Evolutionary conservation across 2,888 invertebrate species (phyloP), one percentile per base, ranked within the genome.

Genomic region (Cheilosia soror): DNA sequence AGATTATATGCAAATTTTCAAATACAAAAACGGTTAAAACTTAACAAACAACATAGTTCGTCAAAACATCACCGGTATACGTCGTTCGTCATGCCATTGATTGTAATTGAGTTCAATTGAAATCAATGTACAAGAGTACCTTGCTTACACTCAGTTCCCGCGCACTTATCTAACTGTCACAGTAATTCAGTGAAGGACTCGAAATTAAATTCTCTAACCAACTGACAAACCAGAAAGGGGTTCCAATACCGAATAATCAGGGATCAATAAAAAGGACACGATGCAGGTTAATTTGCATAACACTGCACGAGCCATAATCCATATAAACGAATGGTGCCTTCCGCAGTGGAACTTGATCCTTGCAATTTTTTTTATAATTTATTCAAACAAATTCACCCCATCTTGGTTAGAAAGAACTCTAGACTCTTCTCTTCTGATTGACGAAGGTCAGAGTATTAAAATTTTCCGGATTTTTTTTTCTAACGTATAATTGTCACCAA

Each of bases 181-280:
- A 58, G 55, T 40, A 44, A 65, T 57, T 57, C 44, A 20, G 27
- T 63, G 60, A 84, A 79, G 72, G 78, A 60, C 71, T 81, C 72
- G 77, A 76, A 81, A 81, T 85, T 85, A 81, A 85, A 85, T 72
- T 81, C 66, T 85, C 72, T 72, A 85, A 77, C 81, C 85, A 85
- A 85, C 85, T 85, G 85, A 85, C 85, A 85, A 85, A 85, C 85
- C 85, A 81, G 71, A 85, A 62, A 76, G 65, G 77, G 80, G 66
- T 73, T 42, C 58, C 29, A 47, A 66, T 69, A 78, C 65, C 80
- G 60, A 85, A 81, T 85, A 81, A 85, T 81, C 81, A 77, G 7
- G 76, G 62, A 85, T 81, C 85, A 81, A 85, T 81, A 85, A 44
- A 58, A 65, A 76, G 66, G 62, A 78, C 65, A 66, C 65, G 55